Evolutionary conservation across 2,888 invertebrate genomes (phyloP).

Genomic region (Apomyelois bistriatella): DNA sequence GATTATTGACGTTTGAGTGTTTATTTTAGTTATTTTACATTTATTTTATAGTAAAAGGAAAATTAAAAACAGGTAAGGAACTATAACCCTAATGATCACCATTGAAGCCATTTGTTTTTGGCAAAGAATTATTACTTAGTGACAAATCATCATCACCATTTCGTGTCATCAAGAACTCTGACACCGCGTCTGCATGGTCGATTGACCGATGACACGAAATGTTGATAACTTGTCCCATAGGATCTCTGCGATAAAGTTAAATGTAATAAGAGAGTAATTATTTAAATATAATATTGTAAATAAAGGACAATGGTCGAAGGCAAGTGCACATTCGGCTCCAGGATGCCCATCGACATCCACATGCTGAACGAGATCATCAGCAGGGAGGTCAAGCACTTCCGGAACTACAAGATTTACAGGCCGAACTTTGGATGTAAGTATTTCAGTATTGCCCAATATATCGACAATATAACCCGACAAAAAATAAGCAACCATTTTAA

Average conservation of each 20-base stretch:
- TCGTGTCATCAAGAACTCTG: no score
- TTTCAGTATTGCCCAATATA: neutral
- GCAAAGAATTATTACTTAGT: no score
- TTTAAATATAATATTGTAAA: neutral
- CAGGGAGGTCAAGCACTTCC: constrained; percentile 63
- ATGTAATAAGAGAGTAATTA: neutral
- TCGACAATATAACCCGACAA: no score
- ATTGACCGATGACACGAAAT: no score
- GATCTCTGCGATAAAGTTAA: no score
- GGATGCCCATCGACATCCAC: constrained; percentile 62
- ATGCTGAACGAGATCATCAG: constrained; percentile 69
- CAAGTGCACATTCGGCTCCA: constrained; percentile 62
- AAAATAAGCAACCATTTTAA: no score
- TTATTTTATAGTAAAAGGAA: neutral
- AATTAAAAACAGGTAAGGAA: neutral
- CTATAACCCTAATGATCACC: neutral
- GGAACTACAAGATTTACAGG: constrained; percentile 67
- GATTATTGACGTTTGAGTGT: neutral
- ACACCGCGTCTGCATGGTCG: no score
- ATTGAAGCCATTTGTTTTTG: no score
- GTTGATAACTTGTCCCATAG: no score
- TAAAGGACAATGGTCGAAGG: constrained; percentile 20
- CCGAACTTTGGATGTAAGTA: constrained; percentile 69
- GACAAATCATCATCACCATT: no score
- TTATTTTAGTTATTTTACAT: neutral